Evolutionary conservation across 2,113 vertebrate genomes (phyloP).

Genomic region (Lagopus muta): DNA sequence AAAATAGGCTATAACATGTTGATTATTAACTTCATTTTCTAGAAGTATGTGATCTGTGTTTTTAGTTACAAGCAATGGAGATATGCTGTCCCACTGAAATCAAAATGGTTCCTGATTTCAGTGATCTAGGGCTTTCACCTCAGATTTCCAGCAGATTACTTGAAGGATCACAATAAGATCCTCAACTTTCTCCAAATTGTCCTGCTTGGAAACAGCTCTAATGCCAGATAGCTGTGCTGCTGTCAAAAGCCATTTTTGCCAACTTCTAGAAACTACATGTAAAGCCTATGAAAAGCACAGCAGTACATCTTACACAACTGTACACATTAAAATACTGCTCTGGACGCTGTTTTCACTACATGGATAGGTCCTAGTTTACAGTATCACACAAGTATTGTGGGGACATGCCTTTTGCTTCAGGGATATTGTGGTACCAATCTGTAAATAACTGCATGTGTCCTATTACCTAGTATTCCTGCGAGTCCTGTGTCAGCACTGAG

Average conservation of each 20-base stretch:
- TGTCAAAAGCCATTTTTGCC: neutral
- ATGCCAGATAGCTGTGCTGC: neutral
- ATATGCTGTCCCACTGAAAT: neutral
- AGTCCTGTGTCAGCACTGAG: neutral
- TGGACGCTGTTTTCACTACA: neutral
- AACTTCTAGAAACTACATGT: neutral
- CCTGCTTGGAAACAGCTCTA: neutral
- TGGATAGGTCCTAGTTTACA: neutral
- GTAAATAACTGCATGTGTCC: neutral
- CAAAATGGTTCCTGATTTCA: neutral
- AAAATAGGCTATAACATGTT: neutral
- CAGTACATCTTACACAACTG: too few species aligned
- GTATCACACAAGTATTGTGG: neutral
- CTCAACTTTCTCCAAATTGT: neutral
- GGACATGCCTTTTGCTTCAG: neutral
- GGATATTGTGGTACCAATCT: neutral
- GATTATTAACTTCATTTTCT: neutral
- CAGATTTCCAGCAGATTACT: neutral
- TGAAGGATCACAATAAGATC: neutral
- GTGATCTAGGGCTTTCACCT: neutral
- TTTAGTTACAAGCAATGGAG: neutral
- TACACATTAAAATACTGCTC: neutral
- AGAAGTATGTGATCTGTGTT: neutral
- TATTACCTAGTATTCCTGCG: neutral
- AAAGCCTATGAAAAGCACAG: neutral